Percentiles rank a stretch among this genome's conserved stretches.
Evolutionary conservation across 2,888 invertebrate species (phyloP).

Genomic region (Drosophila neoperkinsi): DNA sequence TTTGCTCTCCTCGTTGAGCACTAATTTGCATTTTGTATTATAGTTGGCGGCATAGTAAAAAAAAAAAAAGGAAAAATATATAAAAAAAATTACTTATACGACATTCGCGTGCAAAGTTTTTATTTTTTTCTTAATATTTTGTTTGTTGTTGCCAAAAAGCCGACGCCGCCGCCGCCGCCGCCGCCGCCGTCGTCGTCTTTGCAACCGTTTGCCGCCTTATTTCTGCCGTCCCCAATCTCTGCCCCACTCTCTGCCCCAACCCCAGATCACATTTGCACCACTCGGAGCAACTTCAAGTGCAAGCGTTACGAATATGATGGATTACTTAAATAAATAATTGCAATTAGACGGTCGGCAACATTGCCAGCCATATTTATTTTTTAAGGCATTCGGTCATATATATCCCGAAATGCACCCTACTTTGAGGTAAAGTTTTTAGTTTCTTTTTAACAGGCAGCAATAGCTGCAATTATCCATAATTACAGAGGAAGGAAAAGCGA

Average conservation of each 20-base stretch:
- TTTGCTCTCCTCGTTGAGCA: constrained; percentile 31
- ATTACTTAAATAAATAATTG: constrained; percentile 77
- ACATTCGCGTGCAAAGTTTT: constrained; percentile 73
- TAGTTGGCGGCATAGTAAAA: constrained; percentile 31
- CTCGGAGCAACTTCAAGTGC: constrained; percentile 40
- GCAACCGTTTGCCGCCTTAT: constrained; percentile 39
- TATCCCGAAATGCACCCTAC: constrained; percentile 33
- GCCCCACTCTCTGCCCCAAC: background rate
- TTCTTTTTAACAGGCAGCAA: background rate
- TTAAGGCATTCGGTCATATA: constrained; percentile 20
- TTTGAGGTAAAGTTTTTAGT: background rate
- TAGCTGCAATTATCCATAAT: constrained; percentile 5
- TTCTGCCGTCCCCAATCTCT: background rate
- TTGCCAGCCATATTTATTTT: constrained; percentile 36
- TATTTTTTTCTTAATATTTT: constrained; percentile 13
- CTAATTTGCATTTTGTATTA: constrained; percentile 74
- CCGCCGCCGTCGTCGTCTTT: constrained; percentile 39
- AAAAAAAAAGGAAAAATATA: constrained; percentile 11
- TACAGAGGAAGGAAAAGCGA: background rate
- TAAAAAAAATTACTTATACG: constrained; percentile 63
- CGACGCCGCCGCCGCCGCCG: constrained; percentile 56
- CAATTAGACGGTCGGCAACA: constrained; percentile 65
- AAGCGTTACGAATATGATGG: constrained; percentile 63
- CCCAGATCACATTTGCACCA: constrained; percentile 12
- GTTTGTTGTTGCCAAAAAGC: constrained; percentile 58